These are phyloP conservation scores for Crenichthys baileyi DNA, from an alignment of 2,797 vertebrate genomes.

Conservation along the genomic window DNA sequence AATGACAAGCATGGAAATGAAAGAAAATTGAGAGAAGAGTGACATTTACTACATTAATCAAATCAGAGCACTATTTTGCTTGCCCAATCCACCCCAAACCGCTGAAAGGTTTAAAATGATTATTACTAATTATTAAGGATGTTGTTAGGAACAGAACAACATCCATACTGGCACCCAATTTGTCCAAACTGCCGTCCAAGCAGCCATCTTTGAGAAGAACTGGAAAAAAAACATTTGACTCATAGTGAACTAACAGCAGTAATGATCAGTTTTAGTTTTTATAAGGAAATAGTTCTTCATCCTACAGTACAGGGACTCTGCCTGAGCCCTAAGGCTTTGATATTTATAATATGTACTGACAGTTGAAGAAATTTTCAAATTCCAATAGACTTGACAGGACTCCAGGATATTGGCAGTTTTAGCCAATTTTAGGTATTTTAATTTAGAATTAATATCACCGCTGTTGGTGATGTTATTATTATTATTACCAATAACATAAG, in stretches of 20 bases:
- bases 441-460: neutral
- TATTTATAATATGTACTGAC: neutral
- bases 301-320: neutral
- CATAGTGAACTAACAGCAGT: neutral
- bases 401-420: neutral
- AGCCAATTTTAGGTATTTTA: neutral
- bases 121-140: neutral
- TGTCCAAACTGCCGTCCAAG: neutral
- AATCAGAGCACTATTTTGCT: neutral
- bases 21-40: constrained; percentile 2
- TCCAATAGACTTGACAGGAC: neutral
- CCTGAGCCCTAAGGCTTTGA: neutral
- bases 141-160: neutral
- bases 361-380: neutral
- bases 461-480: neutral
- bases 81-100: neutral
- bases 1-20: constrained; percentile 22
- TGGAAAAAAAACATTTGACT: neutral
- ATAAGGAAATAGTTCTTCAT: neutral
- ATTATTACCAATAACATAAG: neutral
- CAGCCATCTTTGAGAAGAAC: neutral
- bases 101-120: neutral
- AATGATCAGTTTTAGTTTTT: neutral
- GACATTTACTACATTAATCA: neutral
- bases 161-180: neutral